Base-by-base conservation (phyloP, 2,888 invertebrate species). In the Amphipyra berbera region DNA sequence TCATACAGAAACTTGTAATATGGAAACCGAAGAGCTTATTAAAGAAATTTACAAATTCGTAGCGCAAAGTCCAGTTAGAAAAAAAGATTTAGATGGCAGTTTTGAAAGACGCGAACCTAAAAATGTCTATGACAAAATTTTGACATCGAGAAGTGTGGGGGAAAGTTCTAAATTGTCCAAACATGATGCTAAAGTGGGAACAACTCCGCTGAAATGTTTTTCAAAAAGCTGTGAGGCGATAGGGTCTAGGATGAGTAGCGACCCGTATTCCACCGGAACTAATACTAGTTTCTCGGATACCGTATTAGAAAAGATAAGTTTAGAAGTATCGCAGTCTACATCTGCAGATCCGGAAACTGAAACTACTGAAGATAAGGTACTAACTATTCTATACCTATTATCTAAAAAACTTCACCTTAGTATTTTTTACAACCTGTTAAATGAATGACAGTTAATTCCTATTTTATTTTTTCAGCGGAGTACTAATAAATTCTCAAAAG, bases 181-280 rank as follows among this genome's bases (percentile, higher is more conserved):
- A 52, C 88, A 87, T 41, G 91, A 93, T 62, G 90, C 85, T 3
- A 87, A 89, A 61, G 89, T 93, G 0, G 92, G 90, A 14, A 91
- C 93, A n/a, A 80, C 84, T 6, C 85, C 82, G 48, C 72, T 89
- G 44, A 90, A 85, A 62, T 90, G 88, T 72, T 86, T 87, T 58
- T 94, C 94, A 5, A 93, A 90, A 71, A 94, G 94, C 69, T 94
- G 94, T 73, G 94, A 94, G 78, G 94, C 93, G 0, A 88, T 94
- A 58, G 85, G 88, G 1, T 87, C 90, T 1, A 85, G 82, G 67
- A 68, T 82, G 45, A 61, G 71, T 35, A 77, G 87, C 0, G 88
- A 90, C 6, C 72, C 77, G 2, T 81, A 82, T 61, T 83, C 84
- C 52, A 84, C 76, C 57, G 77, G 70, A 42, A 82, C 90, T 1